Evolutionary conservation across 2,113 vertebrate species (phyloP), one percentile per base, ranked within the genome.

Genomic region (mouse (Mus musculus)): DNA sequence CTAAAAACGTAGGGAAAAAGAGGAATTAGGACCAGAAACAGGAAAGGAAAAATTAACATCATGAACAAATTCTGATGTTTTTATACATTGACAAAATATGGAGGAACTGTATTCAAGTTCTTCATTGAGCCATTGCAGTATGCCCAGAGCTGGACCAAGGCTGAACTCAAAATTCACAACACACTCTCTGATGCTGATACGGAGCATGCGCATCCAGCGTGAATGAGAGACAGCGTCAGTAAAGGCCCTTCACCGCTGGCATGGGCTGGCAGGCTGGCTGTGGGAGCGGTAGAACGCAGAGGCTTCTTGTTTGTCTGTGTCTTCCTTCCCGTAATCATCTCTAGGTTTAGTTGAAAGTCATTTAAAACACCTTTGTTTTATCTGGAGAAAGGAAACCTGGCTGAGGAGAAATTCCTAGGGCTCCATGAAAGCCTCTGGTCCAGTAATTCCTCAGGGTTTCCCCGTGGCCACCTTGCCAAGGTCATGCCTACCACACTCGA

Each of bases 311-410:
- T 88, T 56, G 16, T 82, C 26, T 59, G 65, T 42, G 33, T 67
- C 42, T 76, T 17, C 28, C 56, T 93, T 82, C 52, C 71, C n/a
- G 8, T 59, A 73, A 61, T 90, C 81, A 82, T 88, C 90, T 93
- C 54, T 24, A 86, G 86, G n/a, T 95, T 97, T 78, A 36, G n/a
- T 82, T 30, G 88, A 54, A 77, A 96, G 69, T 87, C 90, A 73
- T 96, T 92, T 72, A 89, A 93, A 88, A 93, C 14, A 49, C 33
- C 20, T 69, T 94, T 73, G 56, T 94, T 96, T 91, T 91, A 24
- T 92, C 86, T 88, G 82, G 86, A 85, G 75, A 92, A 93, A 93
- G 91, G 93, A 89, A 93, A 69, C 73, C 81, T 95, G 82, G 33
- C 69, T 63, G 86, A 89, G 71, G 78, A 91, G 89, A 84, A 91